These are phyloP conservation scores for Pachyuromys duprasi DNA, from an alignment of 2,797 vertebrate species.

Conservation along the genomic window DNA sequence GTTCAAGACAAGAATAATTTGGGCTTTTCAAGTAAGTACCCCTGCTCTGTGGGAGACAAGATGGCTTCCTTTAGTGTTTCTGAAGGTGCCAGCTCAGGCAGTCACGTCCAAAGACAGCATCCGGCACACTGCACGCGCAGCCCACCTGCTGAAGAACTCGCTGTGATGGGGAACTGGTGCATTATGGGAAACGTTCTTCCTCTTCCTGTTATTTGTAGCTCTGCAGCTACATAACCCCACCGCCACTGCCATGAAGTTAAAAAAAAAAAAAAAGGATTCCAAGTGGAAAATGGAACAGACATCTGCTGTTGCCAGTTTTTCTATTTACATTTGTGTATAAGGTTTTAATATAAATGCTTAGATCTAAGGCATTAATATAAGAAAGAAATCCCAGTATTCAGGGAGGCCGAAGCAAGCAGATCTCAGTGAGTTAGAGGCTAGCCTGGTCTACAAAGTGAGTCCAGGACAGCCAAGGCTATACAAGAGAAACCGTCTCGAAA, in stretches of 20 bases:
- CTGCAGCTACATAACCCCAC: background rate
- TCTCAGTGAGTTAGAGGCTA: no score
- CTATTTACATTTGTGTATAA: background rate
- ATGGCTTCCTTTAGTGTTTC: background rate
- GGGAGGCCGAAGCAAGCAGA: no score
- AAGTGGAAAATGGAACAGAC: background rate
- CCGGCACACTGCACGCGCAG: background rate
- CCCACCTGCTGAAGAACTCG: background rate
- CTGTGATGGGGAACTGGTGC: background rate
- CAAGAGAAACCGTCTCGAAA: no score
- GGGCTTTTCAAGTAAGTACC: background rate
- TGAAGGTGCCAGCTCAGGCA: background rate
- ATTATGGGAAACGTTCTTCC: background rate
- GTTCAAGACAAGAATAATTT: background rate
- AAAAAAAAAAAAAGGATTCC: constrained; percentile 48
- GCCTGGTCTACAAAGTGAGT: no score
- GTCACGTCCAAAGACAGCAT: background rate
- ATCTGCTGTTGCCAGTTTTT: background rate
- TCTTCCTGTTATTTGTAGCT: background rate
- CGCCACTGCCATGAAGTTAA: background rate
- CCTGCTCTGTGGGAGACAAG: background rate
- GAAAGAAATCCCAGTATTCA: background rate
- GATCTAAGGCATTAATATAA: background rate
- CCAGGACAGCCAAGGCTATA: no score
- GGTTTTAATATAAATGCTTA: background rate